These are phyloP conservation scores for Acanthurus tractus DNA, from an alignment of 2,797 vertebrate genomes.

Conservation along the genomic window DNA sequence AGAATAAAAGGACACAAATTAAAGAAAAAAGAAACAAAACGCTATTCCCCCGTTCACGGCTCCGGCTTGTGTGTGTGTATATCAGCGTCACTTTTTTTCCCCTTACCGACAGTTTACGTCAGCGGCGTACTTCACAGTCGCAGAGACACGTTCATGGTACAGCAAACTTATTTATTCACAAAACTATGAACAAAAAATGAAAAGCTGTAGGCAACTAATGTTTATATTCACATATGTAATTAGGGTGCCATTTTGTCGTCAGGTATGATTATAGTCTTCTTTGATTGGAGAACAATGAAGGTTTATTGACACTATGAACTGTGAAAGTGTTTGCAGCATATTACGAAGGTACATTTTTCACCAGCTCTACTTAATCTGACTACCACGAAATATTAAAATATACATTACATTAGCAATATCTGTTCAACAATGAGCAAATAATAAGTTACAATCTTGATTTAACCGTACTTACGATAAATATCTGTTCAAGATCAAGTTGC, in stretches of 20 bases:
- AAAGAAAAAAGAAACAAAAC: constrained; percentile 85
- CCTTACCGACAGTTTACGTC: constrained; percentile 77
- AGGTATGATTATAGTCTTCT: background rate
- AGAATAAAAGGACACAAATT: constrained; percentile 76
- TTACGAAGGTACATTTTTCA: background rate
- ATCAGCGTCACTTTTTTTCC: constrained; percentile 76
- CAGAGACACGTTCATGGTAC: constrained; percentile 52
- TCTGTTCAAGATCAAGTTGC: background rate
- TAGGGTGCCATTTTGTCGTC: background rate
- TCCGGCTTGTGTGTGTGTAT: constrained; percentile 65
- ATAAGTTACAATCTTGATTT: background rate
- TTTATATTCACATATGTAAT: background rate
- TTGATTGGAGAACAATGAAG: background rate
- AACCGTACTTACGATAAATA: background rate
- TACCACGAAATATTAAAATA: background rate
- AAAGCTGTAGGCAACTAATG: background rate
- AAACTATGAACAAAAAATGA: background rate
- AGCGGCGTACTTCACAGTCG: constrained; percentile 63
- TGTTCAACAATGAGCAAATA: background rate
- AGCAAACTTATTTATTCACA: constrained; percentile 19
- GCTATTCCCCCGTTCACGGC: constrained; percentile 73
- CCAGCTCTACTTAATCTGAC: background rate
- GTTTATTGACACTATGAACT: background rate
- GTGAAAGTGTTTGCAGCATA: background rate
- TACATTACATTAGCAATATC: background rate